phyloP scores from a whole-genome alignment of 2,113 vertebrate species.

The Salvelinus namaycush region DNA sequence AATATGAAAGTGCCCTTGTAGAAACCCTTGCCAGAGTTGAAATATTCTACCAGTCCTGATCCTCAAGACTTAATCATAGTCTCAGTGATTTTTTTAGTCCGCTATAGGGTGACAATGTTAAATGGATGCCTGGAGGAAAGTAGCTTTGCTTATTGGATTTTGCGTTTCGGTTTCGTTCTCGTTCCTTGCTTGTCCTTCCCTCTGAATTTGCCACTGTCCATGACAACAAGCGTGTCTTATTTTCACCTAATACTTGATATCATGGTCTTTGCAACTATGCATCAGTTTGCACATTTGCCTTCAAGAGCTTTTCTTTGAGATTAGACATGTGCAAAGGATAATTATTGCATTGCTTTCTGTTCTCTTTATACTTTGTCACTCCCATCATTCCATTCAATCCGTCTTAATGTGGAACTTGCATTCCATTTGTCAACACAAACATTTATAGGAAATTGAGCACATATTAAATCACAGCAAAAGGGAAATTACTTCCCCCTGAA shows the following conservation, averaged over 20 bases:
- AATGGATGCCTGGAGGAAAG: background rate
- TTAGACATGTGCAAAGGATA: conserved; percentile 46
- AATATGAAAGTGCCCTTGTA: conserved; percentile 71
- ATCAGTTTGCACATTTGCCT: conserved; percentile 60
- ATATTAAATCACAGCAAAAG: conserved; percentile 12
- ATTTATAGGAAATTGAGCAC: conserved; percentile 44
- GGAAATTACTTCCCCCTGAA: background rate
- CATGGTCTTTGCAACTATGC: conserved; percentile 66
- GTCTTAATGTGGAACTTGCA: background rate
- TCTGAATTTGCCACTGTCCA: background rate
- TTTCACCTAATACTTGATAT: conserved; percentile 45
- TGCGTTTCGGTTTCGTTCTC: background rate
- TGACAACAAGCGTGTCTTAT: conserved; percentile 34
- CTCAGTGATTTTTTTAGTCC: background rate
- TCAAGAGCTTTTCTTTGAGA: conserved; percentile 56
- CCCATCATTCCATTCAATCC: conserved; percentile 12
- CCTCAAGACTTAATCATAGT: background rate
- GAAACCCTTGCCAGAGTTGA: conserved; percentile 57
- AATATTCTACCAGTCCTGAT: conserved; percentile 45
- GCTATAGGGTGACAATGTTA: background rate
- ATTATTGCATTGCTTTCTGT: background rate
- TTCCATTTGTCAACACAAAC: conserved; percentile 1
- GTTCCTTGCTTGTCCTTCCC: background rate
- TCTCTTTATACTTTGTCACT: conserved; percentile 38
- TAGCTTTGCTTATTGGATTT: background rate